Conservation (phyloP, 2,888 invertebrate genomes). For the Gymnocheta viridis region DNA sequence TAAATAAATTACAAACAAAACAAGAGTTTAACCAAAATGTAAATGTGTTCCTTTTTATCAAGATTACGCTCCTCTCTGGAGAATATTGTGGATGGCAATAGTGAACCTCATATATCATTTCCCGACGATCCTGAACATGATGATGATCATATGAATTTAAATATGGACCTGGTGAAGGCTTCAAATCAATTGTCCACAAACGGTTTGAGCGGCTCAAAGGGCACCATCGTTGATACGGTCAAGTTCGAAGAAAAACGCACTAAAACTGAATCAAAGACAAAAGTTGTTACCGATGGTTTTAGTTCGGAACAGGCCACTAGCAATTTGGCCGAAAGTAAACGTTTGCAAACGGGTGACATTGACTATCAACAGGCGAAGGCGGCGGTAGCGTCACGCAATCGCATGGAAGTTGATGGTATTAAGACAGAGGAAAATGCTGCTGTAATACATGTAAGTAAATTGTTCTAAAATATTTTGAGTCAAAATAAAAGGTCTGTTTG, state of each 20-base stretch:
- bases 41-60: constrained; percentile 1
- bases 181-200: constrained; percentile 81
- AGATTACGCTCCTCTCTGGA: constrained; percentile 89
- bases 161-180: constrained; percentile 81
- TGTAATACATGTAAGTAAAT: constrained; percentile 87
- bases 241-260: constrained; percentile 93
- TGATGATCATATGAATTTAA: constrained; percentile 83
- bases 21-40: not conserved
- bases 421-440: constrained; percentile 93
- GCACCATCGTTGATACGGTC: constrained; percentile 84
- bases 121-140: constrained; percentile 89
- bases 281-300: constrained; percentile 91
- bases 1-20: not conserved
- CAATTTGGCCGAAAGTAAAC: constrained; percentile 87
- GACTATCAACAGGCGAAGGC: constrained; percentile 91
- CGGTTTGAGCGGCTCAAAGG: constrained; percentile 79
- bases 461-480: too few relatives aligned
- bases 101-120: constrained; percentile 90
- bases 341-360: constrained; percentile 91
- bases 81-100: constrained; percentile 87
- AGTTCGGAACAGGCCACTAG: constrained; percentile 89
- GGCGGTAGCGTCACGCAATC: constrained; percentile 89
- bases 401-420: constrained; percentile 92
- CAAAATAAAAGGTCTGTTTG: constrained; percentile 29
- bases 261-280: constrained; percentile 89